phyloP scores from a whole-genome alignment of 2,113 vertebrate genomes.

The Lamprologus callipterus region DNA sequence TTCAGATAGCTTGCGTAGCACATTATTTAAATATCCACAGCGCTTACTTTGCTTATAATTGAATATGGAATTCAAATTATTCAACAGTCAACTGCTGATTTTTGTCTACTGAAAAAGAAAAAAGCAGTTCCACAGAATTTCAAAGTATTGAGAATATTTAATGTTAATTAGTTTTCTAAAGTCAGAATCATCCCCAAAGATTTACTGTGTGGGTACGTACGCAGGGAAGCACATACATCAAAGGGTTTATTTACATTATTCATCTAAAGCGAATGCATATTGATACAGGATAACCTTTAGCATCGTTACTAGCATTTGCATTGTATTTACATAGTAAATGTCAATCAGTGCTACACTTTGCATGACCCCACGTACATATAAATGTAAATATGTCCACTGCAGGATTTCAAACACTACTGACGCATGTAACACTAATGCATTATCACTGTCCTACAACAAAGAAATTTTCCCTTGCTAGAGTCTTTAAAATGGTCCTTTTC shows the following conservation, averaged over 20 bases:
- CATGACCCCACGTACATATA: background rate
- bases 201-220: background rate
- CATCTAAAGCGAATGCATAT: constrained; percentile 31
- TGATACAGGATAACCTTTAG: constrained; percentile 24
- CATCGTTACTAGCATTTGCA: constrained; percentile 29
- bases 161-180: constrained; percentile 8
- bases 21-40: background rate
- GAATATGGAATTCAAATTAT: background rate
- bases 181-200: constrained; percentile 10
- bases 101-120: background rate
- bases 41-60: background rate
- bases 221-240: constrained; percentile 25
- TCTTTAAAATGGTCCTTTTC: background rate
- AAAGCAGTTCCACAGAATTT: background rate
- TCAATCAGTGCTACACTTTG: constrained; percentile 23
- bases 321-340: constrained; percentile 45
- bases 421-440: background rate
- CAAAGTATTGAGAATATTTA: background rate
- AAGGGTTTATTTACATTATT: constrained; percentile 32
- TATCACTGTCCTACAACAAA: background rate
- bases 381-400: constrained; percentile 14
- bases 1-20: background rate
- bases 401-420: background rate
- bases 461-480: background rate
- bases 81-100: background rate